A percentile compares a stretch with the other conserved stretches of the same genome.
Evolutionary conservation across 2,113 vertebrate species (phyloP).

Genomic region (Ceyx melanurus): DNA sequence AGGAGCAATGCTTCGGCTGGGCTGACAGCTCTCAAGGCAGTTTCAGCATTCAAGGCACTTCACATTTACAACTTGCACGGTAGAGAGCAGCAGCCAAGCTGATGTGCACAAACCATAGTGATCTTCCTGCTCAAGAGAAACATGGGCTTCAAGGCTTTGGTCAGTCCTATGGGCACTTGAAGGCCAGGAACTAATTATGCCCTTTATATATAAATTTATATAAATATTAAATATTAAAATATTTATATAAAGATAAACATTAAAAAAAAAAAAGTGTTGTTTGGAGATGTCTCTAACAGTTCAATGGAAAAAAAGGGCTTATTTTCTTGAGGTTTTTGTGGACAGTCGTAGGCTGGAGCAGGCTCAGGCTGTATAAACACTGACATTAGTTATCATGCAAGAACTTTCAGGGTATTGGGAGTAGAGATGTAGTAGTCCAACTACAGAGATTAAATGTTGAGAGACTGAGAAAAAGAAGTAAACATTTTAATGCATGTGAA

Average conservation of each 20-base stretch:
- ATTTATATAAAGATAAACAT: not conserved
- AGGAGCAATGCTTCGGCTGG: not conserved
- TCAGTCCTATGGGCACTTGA: not conserved
- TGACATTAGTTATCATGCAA: not conserved
- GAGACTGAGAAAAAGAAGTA: not conserved
- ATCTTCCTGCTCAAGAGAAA: not conserved
- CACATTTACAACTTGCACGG: not conserved
- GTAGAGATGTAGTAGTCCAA: not conserved
- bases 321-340: not conserved
- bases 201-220: not conserved
- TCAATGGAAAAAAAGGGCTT: not conserved
- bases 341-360: not conserved
- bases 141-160: not conserved
- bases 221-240: too few species aligned
- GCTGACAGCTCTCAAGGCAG: slow-evolving; percentile 51
- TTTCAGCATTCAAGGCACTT: slow-evolving; percentile 27
- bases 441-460: not conserved
- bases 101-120: not conserved
- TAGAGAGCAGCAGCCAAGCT: not conserved
- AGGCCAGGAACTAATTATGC: not conserved
- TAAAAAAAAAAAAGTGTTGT: not conserved
- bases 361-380: not conserved
- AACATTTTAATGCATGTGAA: not conserved
- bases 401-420: not conserved
- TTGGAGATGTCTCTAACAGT: not conserved